Conservation (phyloP, 2,888 invertebrate species). For the Heliconius hortense region DNA sequence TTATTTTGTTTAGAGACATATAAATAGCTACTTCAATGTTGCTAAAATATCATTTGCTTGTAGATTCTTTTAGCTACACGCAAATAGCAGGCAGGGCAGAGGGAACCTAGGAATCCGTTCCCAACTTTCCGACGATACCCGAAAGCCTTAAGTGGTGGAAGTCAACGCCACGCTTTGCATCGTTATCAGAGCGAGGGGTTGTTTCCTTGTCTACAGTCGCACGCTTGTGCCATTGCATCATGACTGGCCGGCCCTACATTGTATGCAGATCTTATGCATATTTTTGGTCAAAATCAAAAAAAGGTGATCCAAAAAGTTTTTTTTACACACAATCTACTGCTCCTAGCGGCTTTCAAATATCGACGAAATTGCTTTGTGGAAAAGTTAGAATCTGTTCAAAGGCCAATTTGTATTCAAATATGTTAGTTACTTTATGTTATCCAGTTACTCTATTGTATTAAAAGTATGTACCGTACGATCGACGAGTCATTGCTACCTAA, state of each 20-base stretch:
- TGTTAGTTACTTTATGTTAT: not conserved
- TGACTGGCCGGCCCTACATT: not conserved
- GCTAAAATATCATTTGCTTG: too few species aligned
- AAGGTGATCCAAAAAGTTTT: not conserved
- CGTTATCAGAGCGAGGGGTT: not conserved
- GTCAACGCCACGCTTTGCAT: not conserved
- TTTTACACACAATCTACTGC: not conserved
- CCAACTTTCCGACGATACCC: not conserved
- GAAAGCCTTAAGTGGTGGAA: not conserved
- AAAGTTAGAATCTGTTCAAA: not conserved
- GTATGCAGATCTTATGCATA: not conserved
- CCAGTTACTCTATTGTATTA: not conserved
- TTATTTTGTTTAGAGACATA: too few species aligned
- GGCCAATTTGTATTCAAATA: constrained; percentile 15
- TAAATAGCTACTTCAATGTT: too few species aligned
- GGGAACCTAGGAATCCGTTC: not conserved
- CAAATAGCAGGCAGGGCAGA: too few species aligned
- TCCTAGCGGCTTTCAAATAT: not conserved
- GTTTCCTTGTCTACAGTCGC: too few species aligned
- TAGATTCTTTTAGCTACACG: too few species aligned
- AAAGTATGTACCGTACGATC: too few species aligned
- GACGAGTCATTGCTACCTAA: too few species aligned
- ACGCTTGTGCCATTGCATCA: too few species aligned
- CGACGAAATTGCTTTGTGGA: not conserved
- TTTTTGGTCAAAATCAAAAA: not conserved